Percentiles rank a stretch among this genome's conserved stretches.
These are phyloP conservation scores for Odontomachus brunneus DNA, from an alignment of 1,140 invertebrate genomes.

Conservation along the genomic window DNA sequence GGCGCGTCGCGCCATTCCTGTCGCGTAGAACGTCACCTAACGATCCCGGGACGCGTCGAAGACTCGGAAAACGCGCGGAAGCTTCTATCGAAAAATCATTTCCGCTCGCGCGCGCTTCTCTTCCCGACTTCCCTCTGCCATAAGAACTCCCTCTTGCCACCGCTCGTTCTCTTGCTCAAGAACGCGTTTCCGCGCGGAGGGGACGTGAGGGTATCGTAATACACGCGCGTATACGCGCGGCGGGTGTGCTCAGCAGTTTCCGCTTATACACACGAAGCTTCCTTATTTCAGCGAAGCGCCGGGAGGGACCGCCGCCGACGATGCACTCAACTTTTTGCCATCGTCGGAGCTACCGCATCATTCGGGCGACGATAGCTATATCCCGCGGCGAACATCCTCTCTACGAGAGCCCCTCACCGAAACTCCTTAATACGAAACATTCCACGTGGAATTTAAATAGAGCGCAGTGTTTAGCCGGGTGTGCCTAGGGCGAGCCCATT, in stretches of 20 bases:
- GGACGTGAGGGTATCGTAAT: constrained; percentile 27
- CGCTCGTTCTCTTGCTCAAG: neutral
- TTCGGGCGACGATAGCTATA: constrained; percentile 31
- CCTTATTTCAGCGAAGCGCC: constrained; percentile 54
- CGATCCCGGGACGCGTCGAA: neutral
- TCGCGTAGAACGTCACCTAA: neutral
- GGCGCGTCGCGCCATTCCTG: too few species aligned
- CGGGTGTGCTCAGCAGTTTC: constrained; percentile 6
- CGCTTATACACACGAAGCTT: constrained; percentile 14
- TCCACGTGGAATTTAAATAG: constrained; percentile 79
- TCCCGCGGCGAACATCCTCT: neutral
- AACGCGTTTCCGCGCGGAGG: neutral
- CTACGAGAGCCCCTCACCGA: constrained; percentile 35
- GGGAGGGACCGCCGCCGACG: constrained; percentile 22
- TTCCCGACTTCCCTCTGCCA: too few species aligned
- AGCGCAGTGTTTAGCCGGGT: constrained; percentile 66
- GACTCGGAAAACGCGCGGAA: neutral
- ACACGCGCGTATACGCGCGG: constrained; percentile 1
- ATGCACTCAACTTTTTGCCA: constrained; percentile 51
- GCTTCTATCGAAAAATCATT: constrained; percentile 24
- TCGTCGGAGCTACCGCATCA: constrained; percentile 23
- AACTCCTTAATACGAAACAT: constrained; percentile 72
- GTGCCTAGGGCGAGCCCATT: constrained; percentile 24
- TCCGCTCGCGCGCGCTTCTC: constrained; percentile 4
- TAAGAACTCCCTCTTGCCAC: too few species aligned